phyloP scores from a whole-genome alignment of 2,113 vertebrate species.

The Coptodon rendalli region DNA sequence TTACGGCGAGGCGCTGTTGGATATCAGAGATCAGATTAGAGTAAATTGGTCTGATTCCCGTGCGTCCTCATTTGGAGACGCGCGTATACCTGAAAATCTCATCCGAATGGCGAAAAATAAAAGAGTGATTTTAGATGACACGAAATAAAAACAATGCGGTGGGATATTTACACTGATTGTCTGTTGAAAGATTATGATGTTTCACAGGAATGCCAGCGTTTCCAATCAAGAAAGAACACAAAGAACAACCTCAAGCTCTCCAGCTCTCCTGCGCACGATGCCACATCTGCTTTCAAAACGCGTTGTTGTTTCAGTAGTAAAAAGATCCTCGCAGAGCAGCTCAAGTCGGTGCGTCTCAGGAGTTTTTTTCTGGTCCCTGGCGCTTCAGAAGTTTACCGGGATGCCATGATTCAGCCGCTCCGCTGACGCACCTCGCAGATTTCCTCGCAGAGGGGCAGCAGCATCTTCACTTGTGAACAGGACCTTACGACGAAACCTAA shows the following conservation, averaged over 20 bases:
- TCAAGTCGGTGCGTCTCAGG: neutral
- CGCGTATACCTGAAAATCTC: neutral
- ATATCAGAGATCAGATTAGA: neutral
- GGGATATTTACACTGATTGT: neutral
- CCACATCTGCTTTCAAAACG: neutral
- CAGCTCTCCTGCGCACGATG: neutral
- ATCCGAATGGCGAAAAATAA: neutral
- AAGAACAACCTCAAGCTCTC: constrained; percentile 18
- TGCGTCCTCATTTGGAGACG: constrained; percentile 40
- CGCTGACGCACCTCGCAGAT: constrained; percentile 6
- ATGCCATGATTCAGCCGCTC: neutral
- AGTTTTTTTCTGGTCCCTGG: neutral
- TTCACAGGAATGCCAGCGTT: neutral
- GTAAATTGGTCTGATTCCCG: neutral
- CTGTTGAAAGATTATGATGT: neutral
- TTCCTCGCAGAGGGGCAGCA: constrained; percentile 24
- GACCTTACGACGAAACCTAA: constrained; percentile 52
- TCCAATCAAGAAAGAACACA: neutral
- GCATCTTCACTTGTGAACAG: constrained; percentile 45
- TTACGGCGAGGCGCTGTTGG: neutral
- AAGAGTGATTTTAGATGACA: neutral
- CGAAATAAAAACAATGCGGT: neutral
- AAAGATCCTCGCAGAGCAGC: neutral
- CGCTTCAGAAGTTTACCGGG: constrained; percentile 17
- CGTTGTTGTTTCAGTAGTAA: neutral